Evolutionary conservation across 23 tunicate genomes (phyloP), one percentile per base, ranked within the genome.

Genomic region (Corella eumyota): DNA sequence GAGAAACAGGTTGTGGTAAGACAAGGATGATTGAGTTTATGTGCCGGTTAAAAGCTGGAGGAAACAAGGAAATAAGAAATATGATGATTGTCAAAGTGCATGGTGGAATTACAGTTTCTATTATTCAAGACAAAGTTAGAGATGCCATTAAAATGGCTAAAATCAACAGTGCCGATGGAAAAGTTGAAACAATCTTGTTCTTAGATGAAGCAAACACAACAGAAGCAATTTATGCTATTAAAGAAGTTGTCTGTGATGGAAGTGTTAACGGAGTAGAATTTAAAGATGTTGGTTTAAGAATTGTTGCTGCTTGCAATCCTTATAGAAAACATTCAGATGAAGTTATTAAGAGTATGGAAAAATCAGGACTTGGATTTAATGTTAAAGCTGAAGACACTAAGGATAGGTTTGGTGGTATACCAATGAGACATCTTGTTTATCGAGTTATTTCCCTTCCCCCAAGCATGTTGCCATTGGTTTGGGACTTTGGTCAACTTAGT

Each of bases 171-270:
- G 36, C 6, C 1, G 13, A 35, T 25, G 25, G n/a, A 3, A 46
- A 48, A 5, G 29, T 70, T 9, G 70, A 77, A 36, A 68, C 84
- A 23, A 50, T 48, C 15, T 63, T 82, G 64, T 82, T 82, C 34
- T 60, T 66, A n/a, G 92, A 82, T 62, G 92, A 82, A 53, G 92
- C 92, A 0, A 82, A 82, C 60, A 80, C 84, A 34, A 77, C 84
- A 1, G 75, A 68, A 46, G 84, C 84, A 3, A 77, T 77, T 21
- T 77, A 68, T 36, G 84, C 84, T n/a, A 77, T 77, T 45, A 77
- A 77, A 27, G 84, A 77, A 77, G 64, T 68, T 46, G 64, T 69
- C 31, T 77, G 84, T 58, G 90, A 80, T 66, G 36, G 23, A 49
- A 80, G 67, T 4, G 70, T 71, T 2, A 60, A 58, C 36, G 84